Conservation (phyloP, 92 coral and sea anemone genomes). For the Pocillopora meandrina region DNA sequence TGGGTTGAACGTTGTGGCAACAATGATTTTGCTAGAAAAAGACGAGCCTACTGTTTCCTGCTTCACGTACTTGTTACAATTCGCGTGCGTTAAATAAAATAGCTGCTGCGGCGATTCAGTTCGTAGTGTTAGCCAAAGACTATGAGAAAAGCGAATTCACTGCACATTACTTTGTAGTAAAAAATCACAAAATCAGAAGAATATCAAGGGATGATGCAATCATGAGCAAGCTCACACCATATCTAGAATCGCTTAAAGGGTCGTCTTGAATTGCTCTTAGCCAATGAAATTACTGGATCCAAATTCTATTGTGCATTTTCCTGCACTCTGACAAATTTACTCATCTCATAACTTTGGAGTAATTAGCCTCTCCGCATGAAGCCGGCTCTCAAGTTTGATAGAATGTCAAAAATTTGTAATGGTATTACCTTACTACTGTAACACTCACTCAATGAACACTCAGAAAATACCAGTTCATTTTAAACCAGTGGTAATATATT, state of each 20-base stretch:
- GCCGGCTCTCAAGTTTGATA: background rate
- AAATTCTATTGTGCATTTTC: background rate
- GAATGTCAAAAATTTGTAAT: background rate
- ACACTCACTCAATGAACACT: background rate
- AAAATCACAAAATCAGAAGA: slow-evolving; percentile 2
- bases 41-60: too few relatives aligned
- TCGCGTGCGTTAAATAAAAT: too few relatives aligned
- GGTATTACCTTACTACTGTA: background rate
- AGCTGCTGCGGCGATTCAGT: too few relatives aligned
- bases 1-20: too few relatives aligned
- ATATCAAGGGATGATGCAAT: background rate
- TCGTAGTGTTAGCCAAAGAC: too few relatives aligned
- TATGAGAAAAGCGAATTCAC: slow-evolving; percentile 7
- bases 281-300: slow-evolving; percentile 6
- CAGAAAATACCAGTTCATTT: too few relatives aligned
- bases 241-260: background rate
- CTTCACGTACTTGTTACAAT: too few relatives aligned
- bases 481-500: too few relatives aligned
- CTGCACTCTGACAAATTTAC: slow-evolving; percentile 8
- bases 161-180: slow-evolving; percentile 7
- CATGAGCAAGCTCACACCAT: too few relatives aligned
- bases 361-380: slow-evolving; percentile 1
- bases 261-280: slow-evolving; percentile 1
- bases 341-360: slow-evolving; percentile 2
- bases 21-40: too few relatives aligned